Base-by-base conservation (phyloP, 2,113 vertebrate species). In the Stegastes partitus region DNA sequence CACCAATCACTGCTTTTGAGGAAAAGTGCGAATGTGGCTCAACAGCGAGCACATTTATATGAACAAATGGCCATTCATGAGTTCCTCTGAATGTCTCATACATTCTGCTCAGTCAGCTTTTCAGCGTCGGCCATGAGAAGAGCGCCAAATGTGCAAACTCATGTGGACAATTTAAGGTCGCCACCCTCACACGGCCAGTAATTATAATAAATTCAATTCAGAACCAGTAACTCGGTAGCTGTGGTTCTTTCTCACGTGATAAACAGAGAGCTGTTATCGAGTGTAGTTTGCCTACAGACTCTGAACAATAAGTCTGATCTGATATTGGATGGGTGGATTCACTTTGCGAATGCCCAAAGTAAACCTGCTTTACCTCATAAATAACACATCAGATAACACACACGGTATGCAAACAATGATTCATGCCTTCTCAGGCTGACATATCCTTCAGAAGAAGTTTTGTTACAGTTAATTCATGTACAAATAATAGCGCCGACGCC, bases 31-130 rank as follows among this genome's bases (percentile, higher is more conserved):
- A 81, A 77, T 63, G 50, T 42, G 44, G 21, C 37, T 54, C 21
- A 74, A 79, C 74, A 87, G 69, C 56, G 15, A 74, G 58, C 22
- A 37, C 61, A 72, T 81, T 88, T 82, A 72, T 82, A 26, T 54
- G 58, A 58, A 75, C 51, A 91, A 71, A 77, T 62, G 63, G 45
- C 31, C 70, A 83, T 84, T 89, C 82, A 90, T 66, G 53, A 59
- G 61, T 83, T 58, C 69, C 25, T 51, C 16, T 74, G 44, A 85
- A 69, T 83, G 64, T 53, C 74, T 82, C 37, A 73, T 9, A n/a
- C 55, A 66, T 73, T 87, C 49, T 85, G 68, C 54, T 62, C 11
- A 22, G 28, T 87, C 80, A 76, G 61, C 74, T 49, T 11, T 39
- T 64, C 15, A 0, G 6, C 22, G n/a, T 49, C 0, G 10, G 57